Conservation (phyloP, 2,888 invertebrate genomes). For the Patella pellucida region DNA sequence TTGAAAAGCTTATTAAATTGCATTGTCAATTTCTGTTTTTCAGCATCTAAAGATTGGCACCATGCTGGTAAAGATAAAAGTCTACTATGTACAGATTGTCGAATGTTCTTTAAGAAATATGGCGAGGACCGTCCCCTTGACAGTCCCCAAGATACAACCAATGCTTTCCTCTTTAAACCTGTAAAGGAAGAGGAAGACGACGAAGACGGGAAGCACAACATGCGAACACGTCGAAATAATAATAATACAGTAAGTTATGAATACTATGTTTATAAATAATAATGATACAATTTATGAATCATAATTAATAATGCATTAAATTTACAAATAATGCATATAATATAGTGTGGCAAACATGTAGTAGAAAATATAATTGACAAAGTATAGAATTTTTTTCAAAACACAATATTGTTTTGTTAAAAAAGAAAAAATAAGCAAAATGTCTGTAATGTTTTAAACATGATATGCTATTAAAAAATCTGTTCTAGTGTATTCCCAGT, state of each 20-base stretch:
- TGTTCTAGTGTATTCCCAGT: too few species aligned
- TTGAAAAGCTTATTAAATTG: not conserved
- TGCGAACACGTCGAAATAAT: conserved; percentile 67
- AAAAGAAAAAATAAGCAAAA: too few species aligned
- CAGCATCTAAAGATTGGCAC: conserved; percentile 81
- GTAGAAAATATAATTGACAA: too few species aligned
- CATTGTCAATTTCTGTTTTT: conserved; percentile 21
- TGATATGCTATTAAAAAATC: too few species aligned
- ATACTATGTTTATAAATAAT: not conserved
- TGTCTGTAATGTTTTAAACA: too few species aligned
- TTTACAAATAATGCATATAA: too few species aligned
- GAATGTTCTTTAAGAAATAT: conserved; percentile 82
- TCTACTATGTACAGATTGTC: conserved; percentile 83
- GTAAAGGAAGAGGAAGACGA: conserved; percentile 67
- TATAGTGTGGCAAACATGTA: too few species aligned
- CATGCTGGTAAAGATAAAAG: conserved; percentile 81
- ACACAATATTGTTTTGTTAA: too few species aligned
- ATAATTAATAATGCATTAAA: too few species aligned
- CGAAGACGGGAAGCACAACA: conserved; percentile 64
- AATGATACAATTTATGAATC: not conserved
- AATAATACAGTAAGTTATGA: conserved; percentile 49
- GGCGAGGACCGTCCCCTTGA: conserved; percentile 77
- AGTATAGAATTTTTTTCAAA: too few species aligned
- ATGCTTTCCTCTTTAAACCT: conserved; percentile 72
- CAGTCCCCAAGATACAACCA: conserved; percentile 65